Base-by-base conservation (phyloP, 2,888 invertebrate species). In the Lycocerus yunnanus region DNA sequence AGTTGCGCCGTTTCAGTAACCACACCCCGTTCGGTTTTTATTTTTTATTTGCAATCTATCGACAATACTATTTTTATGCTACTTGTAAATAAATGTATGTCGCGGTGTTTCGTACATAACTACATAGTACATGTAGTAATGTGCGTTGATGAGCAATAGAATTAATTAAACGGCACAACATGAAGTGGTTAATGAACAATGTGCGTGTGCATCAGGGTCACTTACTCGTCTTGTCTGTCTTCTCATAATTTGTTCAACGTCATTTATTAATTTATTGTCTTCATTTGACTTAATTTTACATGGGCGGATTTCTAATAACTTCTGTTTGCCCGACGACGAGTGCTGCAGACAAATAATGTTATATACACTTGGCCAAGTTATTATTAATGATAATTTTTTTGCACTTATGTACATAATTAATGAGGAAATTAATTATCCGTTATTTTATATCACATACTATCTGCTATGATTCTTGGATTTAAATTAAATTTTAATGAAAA, bases 101-200 rank as follows among this genome's bases (percentile, higher is more conserved):
- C n/a, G 43, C n/a, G 43, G 43, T n/a, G 43, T 43, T 43, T 43
- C n/a, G n/a, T n/a, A 43, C 63, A 59, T 71, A 71, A 24, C 10
- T 24, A 24, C 10, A 24, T 24, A 24, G 21, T 69, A 68, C 66
- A 68, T 74, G 74, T 74, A 68, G 68, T 74, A 43, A 71, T 74
- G 75, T 75, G 75, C 75, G 75, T 75, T 75, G 70, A 74, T 74
- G 75, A 72, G 72, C 66, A 72, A 15, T 61, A 72, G 72, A 75
- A 72, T 75, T 75, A 75, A 75, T 75, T 75, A 75, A 72, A 72
- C 66, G 69, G 68, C 58, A 72, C 59, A 27, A 66, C 60, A 63
- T 63, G 4, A 67, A 75, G 72, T 75, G 75, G 75, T 43, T 75
- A 72, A 72, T 74, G 74, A 71, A 68, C 74, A 72, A 71, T 75